Conservation (phyloP, 2,888 invertebrate species). For the Helleia helle region DNA sequence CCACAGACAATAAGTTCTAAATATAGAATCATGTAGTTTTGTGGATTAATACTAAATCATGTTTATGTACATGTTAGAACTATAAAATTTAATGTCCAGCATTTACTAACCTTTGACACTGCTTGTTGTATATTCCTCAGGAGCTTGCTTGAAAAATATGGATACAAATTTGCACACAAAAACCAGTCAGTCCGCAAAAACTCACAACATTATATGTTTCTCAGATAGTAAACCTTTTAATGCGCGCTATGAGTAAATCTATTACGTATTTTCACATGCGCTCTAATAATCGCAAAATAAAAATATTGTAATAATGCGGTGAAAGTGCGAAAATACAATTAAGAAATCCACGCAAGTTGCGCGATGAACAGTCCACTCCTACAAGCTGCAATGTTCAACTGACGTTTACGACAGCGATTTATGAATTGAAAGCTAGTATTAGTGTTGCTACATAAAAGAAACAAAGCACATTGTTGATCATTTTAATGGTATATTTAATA, state of each 20-base stretch:
- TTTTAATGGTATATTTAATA: no score
- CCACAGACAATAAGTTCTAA: constrained; percentile 30
- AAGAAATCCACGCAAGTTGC: constrained; percentile 29
- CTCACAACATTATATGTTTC: constrained; percentile 29
- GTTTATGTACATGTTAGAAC: constrained; percentile 18
- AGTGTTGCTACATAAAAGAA: constrained; percentile 13
- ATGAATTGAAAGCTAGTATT: constrained; percentile 1
- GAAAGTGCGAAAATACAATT: constrained; percentile 47
- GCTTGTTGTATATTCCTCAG: constrained; percentile 28
- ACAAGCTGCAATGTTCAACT: constrained; percentile 54
- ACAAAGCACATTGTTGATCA: no score
- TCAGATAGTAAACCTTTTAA: not conserved
- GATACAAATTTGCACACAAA: constrained; percentile 39
- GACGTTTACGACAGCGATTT: constrained; percentile 28
- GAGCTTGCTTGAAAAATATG: constrained; percentile 41
- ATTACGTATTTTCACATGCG: constrained; percentile 10
- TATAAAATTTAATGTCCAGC: no score
- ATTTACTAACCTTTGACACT: constrained; percentile 39
- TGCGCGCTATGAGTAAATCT: not conserved
- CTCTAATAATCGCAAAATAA: not conserved
- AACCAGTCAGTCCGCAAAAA: constrained; percentile 43
- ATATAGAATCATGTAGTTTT: constrained; percentile 35
- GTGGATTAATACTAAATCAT: constrained; percentile 14
- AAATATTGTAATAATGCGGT: constrained; percentile 21
- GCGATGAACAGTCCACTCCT: constrained; percentile 27